Evolutionary conservation across 2,888 invertebrate species (phyloP), one percentile per base, ranked within the genome.

Genomic region (Drosophila atroscutellata): DNA sequence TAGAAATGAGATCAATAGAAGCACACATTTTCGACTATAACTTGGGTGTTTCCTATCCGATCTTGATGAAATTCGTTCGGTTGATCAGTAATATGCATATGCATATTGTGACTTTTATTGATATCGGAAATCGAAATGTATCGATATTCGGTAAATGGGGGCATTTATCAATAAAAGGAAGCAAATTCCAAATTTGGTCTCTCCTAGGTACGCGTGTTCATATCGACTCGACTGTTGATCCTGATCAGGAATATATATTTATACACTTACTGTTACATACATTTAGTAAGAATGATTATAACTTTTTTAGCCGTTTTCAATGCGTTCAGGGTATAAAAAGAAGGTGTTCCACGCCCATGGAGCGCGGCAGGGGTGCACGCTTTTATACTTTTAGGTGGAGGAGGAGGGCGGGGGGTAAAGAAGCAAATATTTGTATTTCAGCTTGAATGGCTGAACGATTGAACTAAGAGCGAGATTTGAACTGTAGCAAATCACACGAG

Each of bases 371-470:
- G 7, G 7, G 50, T 5, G 32, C 24, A 24, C 34, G 71, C 83
- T 67, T 79, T 77, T 85, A 74, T 87, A 85, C 75, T 85, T 77
- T 77, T 8, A 4, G 8, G 2, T 1, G 4, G 8, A 4, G 7
- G 24, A 0, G 20, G 11, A 8, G n/a, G n/a, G 39, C 3, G 20
- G 11, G 37, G 13, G 3, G 59, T 63, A 72, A 76, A 83, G 78
- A 82, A 77, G 81, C 85, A 86, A 86, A 86, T 89, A 86, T 86
- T 86, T 86, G 83, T 79, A 68, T 86, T 86, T 89, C 85, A 76
- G 89, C 87, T 89, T 80, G 85, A 89, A 87, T 84, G 81, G 65
- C 75, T 80, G 77, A 87, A 84, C 85, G 89, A 89, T 89, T 87
- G 86, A 86, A 75, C 86, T 80, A 77, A 73, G 85, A 85, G 72